Conservation (phyloP, 2,888 invertebrate species). For the Apamea sordens region DNA sequence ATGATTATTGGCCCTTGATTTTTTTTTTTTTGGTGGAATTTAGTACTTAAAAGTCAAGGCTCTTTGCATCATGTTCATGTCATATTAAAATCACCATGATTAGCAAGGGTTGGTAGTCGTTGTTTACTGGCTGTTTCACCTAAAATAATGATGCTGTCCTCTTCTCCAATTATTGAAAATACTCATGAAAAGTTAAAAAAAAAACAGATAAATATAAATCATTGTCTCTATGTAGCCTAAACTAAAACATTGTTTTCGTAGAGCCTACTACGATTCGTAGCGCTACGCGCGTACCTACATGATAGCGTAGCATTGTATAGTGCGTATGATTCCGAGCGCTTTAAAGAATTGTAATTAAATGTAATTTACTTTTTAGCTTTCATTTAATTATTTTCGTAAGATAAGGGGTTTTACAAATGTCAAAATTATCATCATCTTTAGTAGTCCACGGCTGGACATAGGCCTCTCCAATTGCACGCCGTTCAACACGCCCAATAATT, state of each 20-base stretch:
- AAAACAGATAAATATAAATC: background rate
- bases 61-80: background rate
- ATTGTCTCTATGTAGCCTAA: background rate
- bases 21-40: background rate
- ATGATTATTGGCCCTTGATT: background rate
- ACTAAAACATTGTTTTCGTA: conserved; percentile 50
- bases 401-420: background rate
- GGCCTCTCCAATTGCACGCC: background rate
- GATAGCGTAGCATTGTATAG: background rate
- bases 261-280: conserved; percentile 69
- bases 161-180: background rate
- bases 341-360: background rate
- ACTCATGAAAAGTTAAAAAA: background rate
- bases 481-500: background rate
- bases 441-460: background rate
- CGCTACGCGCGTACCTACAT: conserved; percentile 54
- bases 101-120: background rate
- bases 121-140: background rate
- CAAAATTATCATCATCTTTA: background rate
- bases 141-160: background rate
- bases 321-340: background rate
- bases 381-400: background rate
- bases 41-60: background rate
- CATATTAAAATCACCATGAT: background rate
- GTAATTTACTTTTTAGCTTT: background rate